Evolutionary conservation across 2,888 invertebrate genomes (phyloP).

Genomic region (Phalera bucephala): DNA sequence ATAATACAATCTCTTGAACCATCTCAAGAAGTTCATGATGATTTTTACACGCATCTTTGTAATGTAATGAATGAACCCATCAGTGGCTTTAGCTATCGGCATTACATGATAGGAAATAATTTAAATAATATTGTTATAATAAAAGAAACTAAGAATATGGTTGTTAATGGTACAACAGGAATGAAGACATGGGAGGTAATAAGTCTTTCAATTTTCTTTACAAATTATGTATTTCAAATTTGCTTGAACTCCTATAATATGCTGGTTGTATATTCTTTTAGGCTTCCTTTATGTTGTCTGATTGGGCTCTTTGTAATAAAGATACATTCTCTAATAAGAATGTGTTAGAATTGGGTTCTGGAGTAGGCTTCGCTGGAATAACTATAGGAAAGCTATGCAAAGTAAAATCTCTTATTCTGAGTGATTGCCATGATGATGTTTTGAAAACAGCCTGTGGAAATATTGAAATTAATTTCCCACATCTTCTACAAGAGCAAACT

Average conservation of each 20-base stretch:
- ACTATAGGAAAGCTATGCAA: slow-evolving; percentile 80
- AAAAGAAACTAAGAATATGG: slow-evolving; percentile 87
- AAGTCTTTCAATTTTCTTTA: too few relatives aligned
- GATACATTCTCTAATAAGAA: slow-evolving; percentile 76
- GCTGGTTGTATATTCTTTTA: too few relatives aligned
- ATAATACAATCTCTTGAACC: slow-evolving; percentile 83
- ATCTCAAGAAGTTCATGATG: slow-evolving; percentile 84
- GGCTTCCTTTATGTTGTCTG: slow-evolving; percentile 83
- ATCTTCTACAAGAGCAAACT: slow-evolving; percentile 17
- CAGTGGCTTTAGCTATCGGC: slow-evolving; percentile 81
- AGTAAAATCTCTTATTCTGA: slow-evolving; percentile 82
- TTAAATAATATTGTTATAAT: slow-evolving; percentile 76
- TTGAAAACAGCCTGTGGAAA: slow-evolving; percentile 85
- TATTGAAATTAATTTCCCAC: slow-evolving; percentile 82
- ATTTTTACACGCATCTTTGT: slow-evolving; percentile 84
- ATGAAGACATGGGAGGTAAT: slow-evolving; percentile 90
- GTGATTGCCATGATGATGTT: slow-evolving; percentile 88
- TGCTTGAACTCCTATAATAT: too few relatives aligned
- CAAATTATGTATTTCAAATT: too few relatives aligned
- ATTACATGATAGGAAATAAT: slow-evolving; percentile 80
- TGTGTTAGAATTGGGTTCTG: slow-evolving; percentile 90
- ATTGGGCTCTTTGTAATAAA: slow-evolving; percentile 86
- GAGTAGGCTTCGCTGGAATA: slow-evolving; percentile 89
- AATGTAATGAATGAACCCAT: slow-evolving; percentile 63
- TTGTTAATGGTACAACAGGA: slow-evolving; percentile 91